These are phyloP conservation scores for Dromiciops gliroides DNA, from an alignment of 2,113 vertebrate genomes.

Conservation along the genomic window DNA sequence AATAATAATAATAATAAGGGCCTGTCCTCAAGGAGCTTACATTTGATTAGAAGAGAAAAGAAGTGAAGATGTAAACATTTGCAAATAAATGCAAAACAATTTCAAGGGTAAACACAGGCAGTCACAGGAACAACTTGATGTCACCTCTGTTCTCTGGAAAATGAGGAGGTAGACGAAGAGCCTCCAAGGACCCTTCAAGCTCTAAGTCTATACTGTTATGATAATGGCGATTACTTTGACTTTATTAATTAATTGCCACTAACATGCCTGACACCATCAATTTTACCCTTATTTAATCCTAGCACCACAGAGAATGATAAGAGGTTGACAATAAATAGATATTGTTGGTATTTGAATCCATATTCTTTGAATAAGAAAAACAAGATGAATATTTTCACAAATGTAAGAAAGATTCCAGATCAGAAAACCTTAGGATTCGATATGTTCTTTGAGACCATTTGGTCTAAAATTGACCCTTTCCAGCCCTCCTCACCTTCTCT, in stretches of 20 bases:
- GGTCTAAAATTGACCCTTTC: neutral
- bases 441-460: neutral
- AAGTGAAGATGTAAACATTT: no score
- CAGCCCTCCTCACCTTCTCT: neutral
- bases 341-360: neutral
- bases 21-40: no score
- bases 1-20: no score
- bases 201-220: accelerated
- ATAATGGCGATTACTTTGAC: neutral
- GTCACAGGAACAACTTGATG: no score
- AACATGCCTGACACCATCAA: neutral
- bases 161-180: neutral
- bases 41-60: no score
- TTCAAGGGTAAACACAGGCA: no score
- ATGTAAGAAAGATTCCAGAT: neutral
- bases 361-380: neutral
- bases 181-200: neutral
- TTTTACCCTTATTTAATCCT: neutral
- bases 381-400: neutral
- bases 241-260: neutral
- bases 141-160: neutral
- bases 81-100: no score
- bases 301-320: neutral
- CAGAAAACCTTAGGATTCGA: neutral
- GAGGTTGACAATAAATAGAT: neutral